A percentile compares a stretch with the other conserved stretches of the same genome.
Evolutionary conservation across 2,113 vertebrate species (phyloP).

Genomic region (Galeopterus variegatus): DNA sequence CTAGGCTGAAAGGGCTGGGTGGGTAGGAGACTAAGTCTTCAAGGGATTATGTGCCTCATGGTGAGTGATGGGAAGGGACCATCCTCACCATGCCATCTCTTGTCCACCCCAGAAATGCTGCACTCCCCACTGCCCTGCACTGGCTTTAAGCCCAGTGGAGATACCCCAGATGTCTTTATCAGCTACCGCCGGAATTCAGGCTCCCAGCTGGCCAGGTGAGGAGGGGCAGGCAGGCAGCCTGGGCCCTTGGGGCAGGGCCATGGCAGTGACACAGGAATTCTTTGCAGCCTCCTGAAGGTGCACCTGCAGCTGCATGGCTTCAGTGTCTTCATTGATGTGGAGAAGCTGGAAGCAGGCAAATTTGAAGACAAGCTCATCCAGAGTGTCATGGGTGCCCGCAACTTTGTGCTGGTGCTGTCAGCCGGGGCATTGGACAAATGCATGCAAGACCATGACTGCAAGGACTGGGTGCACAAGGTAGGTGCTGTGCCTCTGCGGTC

Average conservation of each 20-base stretch:
- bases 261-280: neutral
- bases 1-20: neutral
- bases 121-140: conserved; percentile 90
- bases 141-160: conserved; percentile 85
- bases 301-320: conserved; percentile 97
- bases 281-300: conserved; percentile 95
- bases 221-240: neutral
- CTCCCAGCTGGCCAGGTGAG: conserved; percentile 98
- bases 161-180: conserved; percentile 97
- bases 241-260: neutral
- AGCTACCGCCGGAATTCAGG: conserved; percentile 97
- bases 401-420: conserved; percentile 97
- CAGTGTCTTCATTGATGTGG: conserved; percentile 98
- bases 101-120: conserved; percentile 87
- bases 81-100: neutral
- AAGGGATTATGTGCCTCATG: neutral
- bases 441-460: conserved; percentile 94
- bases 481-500: neutral
- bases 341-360: conserved; percentile 97
- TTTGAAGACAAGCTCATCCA: conserved; percentile 97
- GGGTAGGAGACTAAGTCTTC: neutral
- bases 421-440: conserved; percentile 95
- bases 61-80: neutral
- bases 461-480: conserved; percentile 99
- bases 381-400: conserved; percentile 94